Percentiles rank a stretch among this genome's conserved stretches.
Evolutionary conservation across 2,888 invertebrate species (phyloP).

Genomic region (Ctenicera cuprea): DNA sequence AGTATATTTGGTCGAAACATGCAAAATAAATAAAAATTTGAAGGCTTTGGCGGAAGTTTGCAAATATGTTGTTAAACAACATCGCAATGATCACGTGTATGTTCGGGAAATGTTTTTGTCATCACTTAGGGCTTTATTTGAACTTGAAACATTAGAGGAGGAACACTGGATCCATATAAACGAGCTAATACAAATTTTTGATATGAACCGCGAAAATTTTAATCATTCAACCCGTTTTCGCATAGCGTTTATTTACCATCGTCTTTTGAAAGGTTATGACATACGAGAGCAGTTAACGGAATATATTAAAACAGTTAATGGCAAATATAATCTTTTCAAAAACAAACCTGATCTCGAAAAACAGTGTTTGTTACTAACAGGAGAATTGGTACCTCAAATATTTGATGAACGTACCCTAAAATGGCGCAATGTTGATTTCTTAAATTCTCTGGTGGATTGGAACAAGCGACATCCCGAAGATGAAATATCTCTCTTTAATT

Average conservation of each 20-base stretch:
- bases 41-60: slow-evolving; percentile 30
- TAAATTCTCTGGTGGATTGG: slow-evolving; percentile 30
- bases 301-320: slow-evolving; percentile 1
- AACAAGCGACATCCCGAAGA: slow-evolving; percentile 33
- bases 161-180: slow-evolving; percentile 40
- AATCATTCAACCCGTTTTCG: slow-evolving; percentile 7
- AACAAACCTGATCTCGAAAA: slow-evolving; percentile 35
- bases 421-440: not conserved
- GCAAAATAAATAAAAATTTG: slow-evolving; percentile 36
- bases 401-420: not conserved
- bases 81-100: slow-evolving; percentile 33
- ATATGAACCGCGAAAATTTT: slow-evolving; percentile 42
- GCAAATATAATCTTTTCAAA: slow-evolving; percentile 8
- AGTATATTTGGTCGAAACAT: slow-evolving; percentile 35
- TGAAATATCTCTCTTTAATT: slow-evolving; percentile 12
- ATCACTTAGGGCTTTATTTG: slow-evolving; percentile 12
- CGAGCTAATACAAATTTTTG: slow-evolving; percentile 36
- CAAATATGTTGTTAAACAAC: slow-evolving; percentile 37
- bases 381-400: slow-evolving; percentile 20
- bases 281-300: slow-evolving; percentile 25
- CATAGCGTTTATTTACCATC: slow-evolving; percentile 25
- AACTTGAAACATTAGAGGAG: slow-evolving; percentile 8
- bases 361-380: slow-evolving; percentile 28
- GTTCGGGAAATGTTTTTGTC: slow-evolving; percentile 29
- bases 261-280: slow-evolving; percentile 5